phyloP scores from a whole-genome alignment of 2,797 vertebrate species.

The Selene dorsalis region DNA sequence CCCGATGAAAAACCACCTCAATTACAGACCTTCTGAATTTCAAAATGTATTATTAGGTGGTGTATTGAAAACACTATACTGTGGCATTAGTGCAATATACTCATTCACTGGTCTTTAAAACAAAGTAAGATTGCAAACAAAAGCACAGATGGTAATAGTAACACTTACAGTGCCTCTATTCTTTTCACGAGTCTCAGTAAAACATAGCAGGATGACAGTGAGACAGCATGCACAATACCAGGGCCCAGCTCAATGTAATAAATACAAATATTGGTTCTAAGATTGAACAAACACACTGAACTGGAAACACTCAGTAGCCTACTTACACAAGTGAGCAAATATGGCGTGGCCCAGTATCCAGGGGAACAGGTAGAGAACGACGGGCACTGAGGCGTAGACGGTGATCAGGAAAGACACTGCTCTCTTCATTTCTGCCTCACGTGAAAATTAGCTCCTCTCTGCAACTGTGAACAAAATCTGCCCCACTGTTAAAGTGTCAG shows the following conservation, averaged over 20 bases:
- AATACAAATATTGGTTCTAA: background rate
- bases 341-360: constrained; percentile 81
- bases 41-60: background rate
- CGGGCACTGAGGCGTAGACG: constrained; percentile 76
- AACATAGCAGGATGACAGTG: background rate
- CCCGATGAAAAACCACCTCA: background rate
- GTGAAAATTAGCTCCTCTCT: background rate
- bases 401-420: constrained; percentile 61
- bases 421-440: constrained; percentile 52
- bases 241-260: background rate
- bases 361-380: constrained; percentile 80
- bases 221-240: background rate
- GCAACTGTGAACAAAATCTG: background rate
- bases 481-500: background rate
- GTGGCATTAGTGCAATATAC: background rate
- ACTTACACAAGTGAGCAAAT: constrained; percentile 89
- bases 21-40: background rate
- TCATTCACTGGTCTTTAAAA: background rate
- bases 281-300: background rate
- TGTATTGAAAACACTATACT: background rate
- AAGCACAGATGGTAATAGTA: background rate
- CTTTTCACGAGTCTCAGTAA: background rate
- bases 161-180: background rate
- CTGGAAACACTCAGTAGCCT: background rate
- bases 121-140: background rate